Conservation (phyloP, 1,140 invertebrate genomes). For the Drosophila teissieri region DNA sequence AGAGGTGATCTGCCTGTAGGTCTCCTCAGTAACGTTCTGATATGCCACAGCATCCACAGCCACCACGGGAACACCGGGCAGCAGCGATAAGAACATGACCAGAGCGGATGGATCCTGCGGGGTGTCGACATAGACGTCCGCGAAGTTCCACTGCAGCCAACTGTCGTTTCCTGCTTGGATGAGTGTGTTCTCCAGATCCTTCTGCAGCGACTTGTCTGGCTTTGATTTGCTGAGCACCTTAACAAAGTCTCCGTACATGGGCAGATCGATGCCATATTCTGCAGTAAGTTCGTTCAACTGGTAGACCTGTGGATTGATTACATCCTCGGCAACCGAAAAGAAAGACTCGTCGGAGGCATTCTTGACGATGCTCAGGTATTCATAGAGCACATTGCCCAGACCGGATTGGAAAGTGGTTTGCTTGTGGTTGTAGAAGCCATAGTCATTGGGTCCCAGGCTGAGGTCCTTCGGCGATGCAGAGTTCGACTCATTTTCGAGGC, state of each 20-base stretch:
- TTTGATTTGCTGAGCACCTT: conserved; percentile 44
- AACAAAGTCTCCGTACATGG: conserved; percentile 71
- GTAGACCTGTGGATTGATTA: conserved; percentile 63
- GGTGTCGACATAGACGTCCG: conserved; percentile 51
- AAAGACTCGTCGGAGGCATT: conserved; percentile 86
- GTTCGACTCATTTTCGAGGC: conserved; percentile 84
- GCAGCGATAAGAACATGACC: conserved; percentile 88
- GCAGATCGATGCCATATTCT: conserved; percentile 71
- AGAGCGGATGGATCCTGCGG: conserved; percentile 81
- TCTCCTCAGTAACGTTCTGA: conserved; percentile 49
- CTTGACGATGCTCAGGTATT: conserved; percentile 86
- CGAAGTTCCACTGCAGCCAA: conserved; percentile 83
- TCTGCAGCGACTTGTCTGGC: conserved; percentile 39
- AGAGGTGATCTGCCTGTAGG: conserved; percentile 82
- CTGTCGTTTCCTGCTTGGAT: conserved; percentile 42
- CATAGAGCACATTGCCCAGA: conserved; percentile 86
- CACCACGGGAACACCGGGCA: conserved; percentile 90
- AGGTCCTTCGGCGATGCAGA: conserved; percentile 44
- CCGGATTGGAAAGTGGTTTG: conserved; percentile 87
- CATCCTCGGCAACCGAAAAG: conserved; percentile 74
- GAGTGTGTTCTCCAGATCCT: conserved; percentile 51
- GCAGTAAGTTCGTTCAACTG: conserved; percentile 29
- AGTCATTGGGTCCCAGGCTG: conserved; percentile 83
- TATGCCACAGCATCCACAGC: conserved; percentile 86
- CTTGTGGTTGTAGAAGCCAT: conserved; percentile 87